Conservation (phyloP, 2,113 vertebrate species). For the Struthidea cinerea region DNA sequence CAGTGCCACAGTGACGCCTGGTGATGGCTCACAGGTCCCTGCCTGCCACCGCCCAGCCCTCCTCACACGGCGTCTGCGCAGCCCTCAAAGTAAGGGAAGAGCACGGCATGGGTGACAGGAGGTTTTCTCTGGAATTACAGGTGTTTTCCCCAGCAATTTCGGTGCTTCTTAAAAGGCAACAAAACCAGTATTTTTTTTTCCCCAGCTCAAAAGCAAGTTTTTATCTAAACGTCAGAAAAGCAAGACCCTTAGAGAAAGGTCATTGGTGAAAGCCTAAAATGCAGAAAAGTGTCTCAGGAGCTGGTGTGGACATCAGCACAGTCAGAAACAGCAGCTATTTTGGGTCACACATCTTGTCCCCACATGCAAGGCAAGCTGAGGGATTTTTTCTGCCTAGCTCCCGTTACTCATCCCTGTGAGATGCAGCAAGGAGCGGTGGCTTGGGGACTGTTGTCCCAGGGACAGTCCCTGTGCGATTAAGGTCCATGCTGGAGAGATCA, state of each 20-base stretch:
- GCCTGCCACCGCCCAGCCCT: background rate
- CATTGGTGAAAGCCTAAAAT: background rate
- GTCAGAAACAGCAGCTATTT: background rate
- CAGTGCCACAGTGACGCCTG: background rate
- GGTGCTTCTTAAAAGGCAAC: background rate
- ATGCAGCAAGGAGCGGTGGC: background rate
- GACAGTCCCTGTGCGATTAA: background rate
- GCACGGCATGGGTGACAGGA: accelerated
- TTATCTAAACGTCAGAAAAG: background rate
- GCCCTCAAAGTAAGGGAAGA: background rate
- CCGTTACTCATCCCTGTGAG: background rate
- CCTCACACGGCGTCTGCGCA: accelerated
- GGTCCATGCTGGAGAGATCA: background rate
- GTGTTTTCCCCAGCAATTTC: background rate
- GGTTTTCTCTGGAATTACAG: background rate
- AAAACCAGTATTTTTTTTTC: no score
- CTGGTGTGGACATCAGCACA: background rate
- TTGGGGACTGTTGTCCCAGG: background rate
- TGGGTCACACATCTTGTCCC: background rate
- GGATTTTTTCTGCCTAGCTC: background rate
- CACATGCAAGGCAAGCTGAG: background rate
- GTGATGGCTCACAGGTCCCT: background rate
- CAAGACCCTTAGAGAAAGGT: background rate
- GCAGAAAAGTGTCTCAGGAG: background rate
- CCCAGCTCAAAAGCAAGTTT: background rate